A percentile compares a stretch with the other conserved stretches of the same genome.
Conservation (phyloP, 2,888 invertebrate genomes). For the Polyommatus icarus region DNA sequence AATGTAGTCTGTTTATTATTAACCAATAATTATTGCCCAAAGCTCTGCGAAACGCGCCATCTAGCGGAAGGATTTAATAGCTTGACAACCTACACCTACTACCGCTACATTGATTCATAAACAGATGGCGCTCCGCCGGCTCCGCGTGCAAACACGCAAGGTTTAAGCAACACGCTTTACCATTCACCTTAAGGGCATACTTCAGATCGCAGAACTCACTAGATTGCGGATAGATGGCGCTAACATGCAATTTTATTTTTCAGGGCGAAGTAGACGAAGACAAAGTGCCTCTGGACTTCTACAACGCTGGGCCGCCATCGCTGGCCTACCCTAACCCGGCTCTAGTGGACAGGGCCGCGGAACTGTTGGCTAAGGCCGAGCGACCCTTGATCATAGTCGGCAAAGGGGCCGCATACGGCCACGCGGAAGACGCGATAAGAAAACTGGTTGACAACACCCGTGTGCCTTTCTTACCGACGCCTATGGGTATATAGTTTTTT, state of each 20-base stretch:
- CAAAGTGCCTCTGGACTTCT: slow-evolving; percentile 67
- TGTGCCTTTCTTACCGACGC: slow-evolving; percentile 95
- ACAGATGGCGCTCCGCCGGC: no score
- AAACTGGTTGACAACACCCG: slow-evolving; percentile 86
- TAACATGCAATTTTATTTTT: slow-evolving; percentile 31
- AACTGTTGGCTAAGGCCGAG: slow-evolving; percentile 84
- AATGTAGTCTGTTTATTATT: no score
- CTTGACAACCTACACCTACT: no score
- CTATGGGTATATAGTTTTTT: slow-evolving; percentile 86
- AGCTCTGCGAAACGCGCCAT: no score
- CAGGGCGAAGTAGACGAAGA: slow-evolving; percentile 68
- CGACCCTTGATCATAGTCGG: slow-evolving; percentile 95
- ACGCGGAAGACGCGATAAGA: slow-evolving; percentile 86
- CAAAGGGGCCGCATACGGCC: slow-evolving; percentile 92
- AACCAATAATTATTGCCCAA: no score
- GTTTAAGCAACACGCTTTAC: no score
- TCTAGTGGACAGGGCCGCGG: slow-evolving; percentile 85
- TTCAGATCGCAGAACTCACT: no score
- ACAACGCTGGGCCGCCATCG: slow-evolving; percentile 82
- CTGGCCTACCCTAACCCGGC: slow-evolving; percentile 85
- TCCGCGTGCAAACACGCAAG: no score
- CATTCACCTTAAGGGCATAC: no score
- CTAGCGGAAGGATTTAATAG: no score
- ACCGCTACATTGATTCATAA: no score
- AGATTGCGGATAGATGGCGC: neutral